A percentile compares a stretch with the other conserved stretches of the same genome.
phyloP scores from a whole-genome alignment of 1,140 invertebrate genomes.

The Platorchestia sp. region DNA sequence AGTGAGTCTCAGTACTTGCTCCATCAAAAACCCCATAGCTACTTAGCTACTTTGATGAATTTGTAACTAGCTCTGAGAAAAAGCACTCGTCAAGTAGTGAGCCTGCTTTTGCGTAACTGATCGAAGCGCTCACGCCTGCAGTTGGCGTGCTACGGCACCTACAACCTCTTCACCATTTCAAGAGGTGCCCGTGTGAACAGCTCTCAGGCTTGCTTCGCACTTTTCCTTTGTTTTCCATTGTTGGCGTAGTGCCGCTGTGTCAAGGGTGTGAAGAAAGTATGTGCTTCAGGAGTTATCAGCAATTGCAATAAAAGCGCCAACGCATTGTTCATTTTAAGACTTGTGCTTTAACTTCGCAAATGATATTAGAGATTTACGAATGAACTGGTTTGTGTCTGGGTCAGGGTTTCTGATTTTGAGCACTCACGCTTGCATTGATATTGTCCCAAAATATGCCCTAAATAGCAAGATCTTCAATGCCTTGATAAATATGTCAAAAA shows the following conservation, averaged over 20 bases:
- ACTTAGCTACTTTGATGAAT: background rate
- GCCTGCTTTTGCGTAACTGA: background rate
- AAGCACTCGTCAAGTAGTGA: background rate
- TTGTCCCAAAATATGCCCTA: no score
- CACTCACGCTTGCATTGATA: no score
- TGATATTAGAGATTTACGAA: background rate
- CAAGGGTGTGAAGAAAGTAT: background rate
- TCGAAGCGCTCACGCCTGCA: background rate
- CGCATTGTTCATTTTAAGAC: background rate
- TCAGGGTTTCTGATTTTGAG: no score
- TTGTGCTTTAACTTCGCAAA: background rate
- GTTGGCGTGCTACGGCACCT: background rate
- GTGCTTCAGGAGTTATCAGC: background rate
- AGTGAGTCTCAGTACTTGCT: background rate
- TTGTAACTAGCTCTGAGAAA: no score
- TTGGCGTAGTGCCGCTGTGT: background rate
- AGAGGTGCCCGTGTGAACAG: background rate
- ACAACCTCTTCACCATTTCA: background rate
- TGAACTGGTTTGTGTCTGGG: no score
- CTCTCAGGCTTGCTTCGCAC: background rate
- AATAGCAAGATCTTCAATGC: no score
- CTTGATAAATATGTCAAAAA: no score
- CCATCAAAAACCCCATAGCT: background rate
- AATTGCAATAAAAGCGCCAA: background rate
- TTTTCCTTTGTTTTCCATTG: background rate